Evolutionary conservation across 2,113 vertebrate species (phyloP).

Genomic region (Phylloscopus trochilus): DNA sequence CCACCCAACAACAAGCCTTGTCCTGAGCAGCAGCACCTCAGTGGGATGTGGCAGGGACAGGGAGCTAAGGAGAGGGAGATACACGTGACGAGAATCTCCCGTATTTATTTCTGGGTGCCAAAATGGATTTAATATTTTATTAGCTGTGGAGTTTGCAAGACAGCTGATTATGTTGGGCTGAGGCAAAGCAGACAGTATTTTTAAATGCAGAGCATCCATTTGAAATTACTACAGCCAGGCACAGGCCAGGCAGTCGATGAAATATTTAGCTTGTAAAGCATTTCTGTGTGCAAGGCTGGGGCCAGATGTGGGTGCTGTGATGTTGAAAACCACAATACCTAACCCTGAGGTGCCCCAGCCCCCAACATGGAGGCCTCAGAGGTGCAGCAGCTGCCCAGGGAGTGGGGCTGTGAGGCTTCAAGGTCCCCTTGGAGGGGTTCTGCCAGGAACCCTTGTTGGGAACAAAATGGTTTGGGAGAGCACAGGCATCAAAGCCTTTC

Average conservation of each 20-base stretch:
- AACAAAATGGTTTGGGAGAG: not conserved
- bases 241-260: not conserved
- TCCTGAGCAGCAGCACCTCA: not conserved
- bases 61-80: not conserved
- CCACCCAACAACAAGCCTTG: not conserved
- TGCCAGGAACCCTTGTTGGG: not conserved
- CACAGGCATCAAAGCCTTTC: not conserved
- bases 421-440: too few relatives aligned
- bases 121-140: not conserved
- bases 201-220: not conserved
- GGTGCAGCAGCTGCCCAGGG: not conserved
- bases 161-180: not conserved
- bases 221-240: not conserved
- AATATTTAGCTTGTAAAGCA: not conserved
- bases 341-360: not conserved
- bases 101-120: conserved; percentile 1
- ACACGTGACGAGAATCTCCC: accelerated
- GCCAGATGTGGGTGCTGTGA: not conserved
- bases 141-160: not conserved
- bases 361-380: not conserved
- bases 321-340: not conserved
- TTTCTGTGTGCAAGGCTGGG: not conserved
- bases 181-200: not conserved
- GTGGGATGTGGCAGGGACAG: not conserved
- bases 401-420: accelerated